Conservation (phyloP, 2,797 vertebrate genomes). For the Eulemur albifrons region DNA sequence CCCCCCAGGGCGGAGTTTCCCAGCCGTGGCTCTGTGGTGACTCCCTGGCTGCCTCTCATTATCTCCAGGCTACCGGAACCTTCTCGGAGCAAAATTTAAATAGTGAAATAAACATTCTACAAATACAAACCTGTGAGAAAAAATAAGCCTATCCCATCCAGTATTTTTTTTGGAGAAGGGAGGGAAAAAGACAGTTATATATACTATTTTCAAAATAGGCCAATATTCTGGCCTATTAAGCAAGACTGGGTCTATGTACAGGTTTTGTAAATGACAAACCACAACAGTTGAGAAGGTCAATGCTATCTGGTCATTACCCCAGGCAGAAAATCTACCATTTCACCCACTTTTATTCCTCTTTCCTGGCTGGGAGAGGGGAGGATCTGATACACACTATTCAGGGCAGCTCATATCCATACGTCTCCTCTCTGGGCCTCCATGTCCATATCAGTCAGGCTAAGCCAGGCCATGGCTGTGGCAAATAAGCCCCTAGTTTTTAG, state of each 20-base stretch:
- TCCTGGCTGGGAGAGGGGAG: not conserved
- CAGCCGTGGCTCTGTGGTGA: not conserved
- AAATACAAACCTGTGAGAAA: not conserved
- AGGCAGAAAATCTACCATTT: not conserved
- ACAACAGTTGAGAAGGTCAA: fast-evolving
- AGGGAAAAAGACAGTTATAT: not conserved
- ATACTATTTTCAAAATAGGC: not conserved
- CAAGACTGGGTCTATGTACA: not conserved
- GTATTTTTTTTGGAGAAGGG: not conserved
- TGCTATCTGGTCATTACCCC: not conserved
- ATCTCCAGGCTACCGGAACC: not conserved
- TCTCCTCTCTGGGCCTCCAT: not conserved
- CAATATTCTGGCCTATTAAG: not conserved
- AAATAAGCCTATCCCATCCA: not conserved
- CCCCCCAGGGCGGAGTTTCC: slow-evolving; percentile 44
- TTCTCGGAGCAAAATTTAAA: slow-evolving; percentile 42
- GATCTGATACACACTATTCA: not conserved
- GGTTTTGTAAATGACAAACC: not conserved
- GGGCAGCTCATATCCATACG: not conserved
- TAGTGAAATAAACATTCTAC: slow-evolving; percentile 22
- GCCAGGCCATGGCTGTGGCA: not conserved
- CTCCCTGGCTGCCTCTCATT: not conserved
- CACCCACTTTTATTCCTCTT: not conserved
- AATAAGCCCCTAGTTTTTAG: not conserved
- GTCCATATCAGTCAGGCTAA: not conserved